Percentiles rank a stretch among this genome's conserved stretches.
Evolutionary conservation across 2,113 vertebrate species (phyloP).

Genomic region (Meriones unguiculatus): DNA sequence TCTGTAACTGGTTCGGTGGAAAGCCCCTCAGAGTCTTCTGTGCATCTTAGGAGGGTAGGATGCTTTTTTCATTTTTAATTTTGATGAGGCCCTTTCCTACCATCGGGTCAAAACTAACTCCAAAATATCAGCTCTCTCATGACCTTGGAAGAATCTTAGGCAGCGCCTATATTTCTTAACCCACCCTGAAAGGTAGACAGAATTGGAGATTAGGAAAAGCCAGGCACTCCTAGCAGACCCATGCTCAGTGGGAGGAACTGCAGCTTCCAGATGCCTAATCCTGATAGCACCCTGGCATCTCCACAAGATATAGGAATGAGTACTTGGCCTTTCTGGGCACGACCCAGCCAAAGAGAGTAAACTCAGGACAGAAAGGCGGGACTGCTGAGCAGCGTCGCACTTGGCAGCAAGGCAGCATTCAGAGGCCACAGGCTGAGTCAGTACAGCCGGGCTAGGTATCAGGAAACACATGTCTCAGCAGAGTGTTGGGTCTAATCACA

Average conservation of each 20-base stretch:
- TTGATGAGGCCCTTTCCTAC: conserved; percentile 18
- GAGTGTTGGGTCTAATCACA: background rate
- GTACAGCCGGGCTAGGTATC: background rate
- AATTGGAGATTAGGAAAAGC: background rate
- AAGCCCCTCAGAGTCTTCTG: background rate
- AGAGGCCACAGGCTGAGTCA: background rate
- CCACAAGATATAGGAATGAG: background rate
- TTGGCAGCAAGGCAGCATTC: background rate
- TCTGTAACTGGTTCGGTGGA: background rate
- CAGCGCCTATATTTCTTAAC: conserved; percentile 18
- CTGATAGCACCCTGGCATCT: background rate
- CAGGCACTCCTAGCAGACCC: background rate
- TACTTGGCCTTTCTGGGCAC: background rate
- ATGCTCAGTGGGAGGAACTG: background rate
- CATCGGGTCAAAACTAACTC: conserved; percentile 40
- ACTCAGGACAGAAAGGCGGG: background rate
- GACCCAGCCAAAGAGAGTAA: background rate
- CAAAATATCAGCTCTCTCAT: conserved; percentile 1
- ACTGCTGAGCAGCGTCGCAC: background rate
- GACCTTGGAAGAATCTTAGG: background rate
- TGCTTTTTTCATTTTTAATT: background rate
- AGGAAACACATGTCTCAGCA: background rate
- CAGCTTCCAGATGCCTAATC: background rate
- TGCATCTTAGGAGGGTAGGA: background rate
- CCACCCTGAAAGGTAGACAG: conserved; percentile 4